Evolutionary conservation across 2,797 vertebrate species (phyloP).

Genomic region (Enteromius thamalakanensis): DNA sequence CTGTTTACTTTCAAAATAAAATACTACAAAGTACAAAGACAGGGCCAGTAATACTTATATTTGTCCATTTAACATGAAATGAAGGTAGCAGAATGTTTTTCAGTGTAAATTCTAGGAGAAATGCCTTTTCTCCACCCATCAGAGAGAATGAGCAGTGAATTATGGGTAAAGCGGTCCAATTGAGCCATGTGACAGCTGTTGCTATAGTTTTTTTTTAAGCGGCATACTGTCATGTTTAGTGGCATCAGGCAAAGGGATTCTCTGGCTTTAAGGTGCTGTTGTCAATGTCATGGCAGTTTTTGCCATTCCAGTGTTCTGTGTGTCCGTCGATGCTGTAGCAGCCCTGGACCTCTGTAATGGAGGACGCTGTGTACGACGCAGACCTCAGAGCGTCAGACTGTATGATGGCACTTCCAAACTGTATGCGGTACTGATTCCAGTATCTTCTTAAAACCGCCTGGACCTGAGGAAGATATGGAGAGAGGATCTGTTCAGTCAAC

Average conservation of each 20-base stretch:
- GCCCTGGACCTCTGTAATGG: slow-evolving; percentile 89
- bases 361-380: slow-evolving; percentile 79
- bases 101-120: slow-evolving; percentile 64
- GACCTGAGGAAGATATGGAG: slow-evolving; percentile 76
- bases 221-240: neutral
- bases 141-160: slow-evolving; percentile 20
- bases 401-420: slow-evolving; percentile 89
- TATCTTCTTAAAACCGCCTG: slow-evolving; percentile 90
- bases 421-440: slow-evolving; percentile 95
- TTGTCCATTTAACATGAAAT: slow-evolving; percentile 18
- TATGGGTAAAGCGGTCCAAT: slow-evolving; percentile 33
- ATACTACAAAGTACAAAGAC: slow-evolving; percentile 18
- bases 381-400: slow-evolving; percentile 88
- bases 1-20: slow-evolving; percentile 27
- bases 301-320: slow-evolving; percentile 90
- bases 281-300: slow-evolving; percentile 84
- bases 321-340: slow-evolving; percentile 90
- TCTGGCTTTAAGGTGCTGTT: slow-evolving; percentile 79
- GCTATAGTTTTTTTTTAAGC: neutral
- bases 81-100: slow-evolving; percentile 66
- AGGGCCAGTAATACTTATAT: neutral
- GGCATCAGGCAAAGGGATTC: slow-evolving; percentile 82
- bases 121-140: slow-evolving; percentile 23
- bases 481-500: neutral
- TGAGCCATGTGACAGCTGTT: slow-evolving; percentile 30